Base-by-base conservation (phyloP, 1,140 invertebrate genomes). In the Halyomorpha halys region DNA sequence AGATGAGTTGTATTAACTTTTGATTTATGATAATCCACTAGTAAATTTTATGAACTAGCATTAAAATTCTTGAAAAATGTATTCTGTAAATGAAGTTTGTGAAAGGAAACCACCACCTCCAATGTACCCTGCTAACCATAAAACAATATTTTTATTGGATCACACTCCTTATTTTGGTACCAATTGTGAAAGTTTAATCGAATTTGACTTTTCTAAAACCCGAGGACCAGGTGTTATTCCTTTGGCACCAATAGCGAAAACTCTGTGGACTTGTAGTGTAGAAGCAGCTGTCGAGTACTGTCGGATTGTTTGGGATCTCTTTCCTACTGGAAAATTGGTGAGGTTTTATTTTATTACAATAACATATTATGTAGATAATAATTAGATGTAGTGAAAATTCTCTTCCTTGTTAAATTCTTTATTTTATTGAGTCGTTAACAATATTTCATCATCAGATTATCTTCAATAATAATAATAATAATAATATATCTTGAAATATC, bases 281-380 rank as follows among this genome's bases (percentile, higher is more conserved):
- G 95, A 98, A 80, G 87, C 91, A 5, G 86, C 92, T 3, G 82
- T 96, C 59, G 95, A 98, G 77, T 98, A 97, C 73, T 94, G 92
- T 72, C 81, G 94, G 23, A 94, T 97, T 69, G 91, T 96, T 9
- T 97, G 92, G 90, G 95, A 98, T 77, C 79, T 97, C 25, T 97
- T 94, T 79, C 91, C 93, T 0, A 78, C 81, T 45, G 86, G 86
- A 65, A 92, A 93, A 82, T 77, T 94, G 76, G 89, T 92, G 81
- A 73, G 70, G 69, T 62, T 4, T 25, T 59, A 11, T 21, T 47
- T 47, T 47, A n/a, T n/a, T n/a, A n/a, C n/a, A n/a, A n/a, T n/a
- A n/a, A n/a, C n/a, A n/a, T n/a, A n/a, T n/a, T n/a, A n/a, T n/a
- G n/a, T n/a, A n/a, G n/a, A n/a, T n/a, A n/a, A n/a, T n/a, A n/a